Evolutionary conservation across 2,888 invertebrate genomes (phyloP).

Genomic region (Campoplex capitator): DNA sequence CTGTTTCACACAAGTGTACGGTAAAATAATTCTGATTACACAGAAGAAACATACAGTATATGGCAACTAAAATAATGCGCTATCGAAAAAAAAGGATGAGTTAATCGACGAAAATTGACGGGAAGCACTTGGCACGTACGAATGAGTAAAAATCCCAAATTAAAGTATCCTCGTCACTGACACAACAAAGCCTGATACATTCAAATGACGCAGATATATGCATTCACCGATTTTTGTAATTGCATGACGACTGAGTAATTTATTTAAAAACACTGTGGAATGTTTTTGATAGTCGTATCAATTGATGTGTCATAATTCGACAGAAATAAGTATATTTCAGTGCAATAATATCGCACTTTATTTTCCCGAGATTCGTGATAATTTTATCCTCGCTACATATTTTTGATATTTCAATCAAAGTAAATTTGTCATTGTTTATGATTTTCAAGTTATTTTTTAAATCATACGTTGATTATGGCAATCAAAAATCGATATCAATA

Average conservation of each 20-base stretch:
- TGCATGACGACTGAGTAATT: conserved; percentile 26
- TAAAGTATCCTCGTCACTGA: conserved; percentile 45
- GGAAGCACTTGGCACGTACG: not conserved
- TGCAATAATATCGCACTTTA: conserved; percentile 29
- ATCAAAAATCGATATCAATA: not conserved
- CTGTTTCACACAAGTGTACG: conserved; percentile 61
- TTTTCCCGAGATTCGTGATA: conserved; percentile 15
- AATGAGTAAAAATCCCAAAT: conserved; percentile 15
- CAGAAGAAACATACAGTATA: conserved; percentile 21
- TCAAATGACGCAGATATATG: conserved; percentile 18
- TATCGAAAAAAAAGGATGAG: conserved; percentile 37
- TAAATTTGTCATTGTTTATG: not conserved
- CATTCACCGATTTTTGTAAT: conserved; percentile 20
- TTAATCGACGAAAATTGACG: conserved; percentile 20
- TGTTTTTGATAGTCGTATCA: conserved; percentile 39
- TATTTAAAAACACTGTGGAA: conserved; percentile 32
- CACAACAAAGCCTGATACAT: conserved; percentile 50
- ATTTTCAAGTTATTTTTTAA: not conserved
- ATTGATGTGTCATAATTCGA: conserved; percentile 39
- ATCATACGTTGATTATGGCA: not conserved
- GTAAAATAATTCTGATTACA: not conserved
- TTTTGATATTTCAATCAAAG: not conserved
- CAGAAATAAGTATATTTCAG: conserved; percentile 37
- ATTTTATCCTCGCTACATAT: conserved; percentile 31
- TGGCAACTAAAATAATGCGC: conserved; percentile 51